Percentiles rank a stretch among this genome's conserved stretches.
Conservation (phyloP, 2,113 vertebrate genomes). For the Myiozetetes cayanensis region DNA sequence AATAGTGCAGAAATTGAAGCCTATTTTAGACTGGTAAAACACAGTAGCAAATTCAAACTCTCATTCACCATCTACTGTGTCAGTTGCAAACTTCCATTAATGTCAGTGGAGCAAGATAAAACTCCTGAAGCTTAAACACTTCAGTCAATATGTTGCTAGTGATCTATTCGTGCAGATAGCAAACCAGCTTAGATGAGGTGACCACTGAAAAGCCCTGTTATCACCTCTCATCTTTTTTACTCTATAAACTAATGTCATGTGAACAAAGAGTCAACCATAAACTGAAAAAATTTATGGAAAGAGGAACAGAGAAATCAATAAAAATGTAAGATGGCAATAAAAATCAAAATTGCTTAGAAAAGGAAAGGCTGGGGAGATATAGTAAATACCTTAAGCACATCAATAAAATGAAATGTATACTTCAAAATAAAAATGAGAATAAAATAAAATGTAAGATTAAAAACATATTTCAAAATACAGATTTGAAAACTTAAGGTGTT, state of each 20-base stretch:
- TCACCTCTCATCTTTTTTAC: conserved; percentile 44
- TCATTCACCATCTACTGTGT: background rate
- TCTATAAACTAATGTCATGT: conserved; percentile 18
- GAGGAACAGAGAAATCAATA: conserved; percentile 39
- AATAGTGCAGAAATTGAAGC: background rate
- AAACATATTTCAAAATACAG: background rate
- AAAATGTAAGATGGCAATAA: conserved; percentile 42
- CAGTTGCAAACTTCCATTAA: background rate
- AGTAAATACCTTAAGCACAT: conserved; percentile 11
- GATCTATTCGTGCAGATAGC: conserved; percentile 21
- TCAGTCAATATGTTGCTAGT: conserved; percentile 4
- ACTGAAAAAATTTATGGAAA: conserved; percentile 25
- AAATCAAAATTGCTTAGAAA: conserved; percentile 46
- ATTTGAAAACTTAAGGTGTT: background rate
- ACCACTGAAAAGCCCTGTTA: conserved; percentile 40
- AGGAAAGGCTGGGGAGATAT: background rate
- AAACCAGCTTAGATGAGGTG: background rate
- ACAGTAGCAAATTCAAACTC: background rate
- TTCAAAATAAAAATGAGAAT: conserved; percentile 32
- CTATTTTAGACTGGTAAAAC: background rate
- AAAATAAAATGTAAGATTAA: conserved; percentile 8
- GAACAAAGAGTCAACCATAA: conserved; percentile 33
- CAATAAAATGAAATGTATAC: conserved; percentile 29
- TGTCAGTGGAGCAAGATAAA: background rate
- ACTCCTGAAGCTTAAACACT: conserved; percentile 7